A percentile compares a stretch with the other conserved stretches of the same genome.
Evolutionary conservation across 2,888 invertebrate species (phyloP).

Genomic region (Drosophila lutescens): DNA sequence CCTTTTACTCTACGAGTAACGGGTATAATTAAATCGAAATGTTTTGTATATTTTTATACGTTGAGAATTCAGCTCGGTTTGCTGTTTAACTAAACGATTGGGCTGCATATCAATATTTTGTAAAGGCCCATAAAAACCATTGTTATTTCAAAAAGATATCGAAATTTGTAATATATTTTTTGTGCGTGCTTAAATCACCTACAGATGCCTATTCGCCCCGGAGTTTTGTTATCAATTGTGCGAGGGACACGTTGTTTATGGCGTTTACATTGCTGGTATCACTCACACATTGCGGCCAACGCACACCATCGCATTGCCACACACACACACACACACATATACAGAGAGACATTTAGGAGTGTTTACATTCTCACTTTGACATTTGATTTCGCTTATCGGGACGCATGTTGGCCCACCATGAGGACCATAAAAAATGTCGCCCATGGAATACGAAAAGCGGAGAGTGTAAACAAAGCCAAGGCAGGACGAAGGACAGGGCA

Average conservation of each 20-base stretch:
- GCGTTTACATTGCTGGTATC: constrained; percentile 45
- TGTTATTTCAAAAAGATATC: background rate
- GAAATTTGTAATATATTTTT: background rate
- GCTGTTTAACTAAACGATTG: background rate
- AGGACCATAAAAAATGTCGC: constrained; percentile 67
- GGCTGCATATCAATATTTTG: background rate
- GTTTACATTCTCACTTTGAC: constrained; percentile 74
- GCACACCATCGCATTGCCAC: background rate
- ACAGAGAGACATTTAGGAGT: constrained; percentile 59
- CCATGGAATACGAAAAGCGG: constrained; percentile 42
- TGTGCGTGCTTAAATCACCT: background rate
- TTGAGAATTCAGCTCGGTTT: background rate
- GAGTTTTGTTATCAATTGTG: constrained; percentile 24
- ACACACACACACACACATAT: constrained; percentile 8
- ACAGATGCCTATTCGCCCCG: background rate
- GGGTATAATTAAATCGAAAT: no score
- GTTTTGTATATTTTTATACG: no score
- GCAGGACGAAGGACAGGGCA: background rate
- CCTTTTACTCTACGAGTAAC: no score
- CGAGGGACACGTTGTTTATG: constrained; percentile 59
- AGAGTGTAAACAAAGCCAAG: constrained; percentile 18
- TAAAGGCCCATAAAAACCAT: background rate
- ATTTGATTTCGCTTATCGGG: constrained; percentile 75
- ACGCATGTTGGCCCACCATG: constrained; percentile 43
- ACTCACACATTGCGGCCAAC: constrained; percentile 20